Evolutionary conservation across 2,888 invertebrate species (phyloP), one percentile per base, ranked within the genome.

Genomic region (Adelphocoris suturalis): DNA sequence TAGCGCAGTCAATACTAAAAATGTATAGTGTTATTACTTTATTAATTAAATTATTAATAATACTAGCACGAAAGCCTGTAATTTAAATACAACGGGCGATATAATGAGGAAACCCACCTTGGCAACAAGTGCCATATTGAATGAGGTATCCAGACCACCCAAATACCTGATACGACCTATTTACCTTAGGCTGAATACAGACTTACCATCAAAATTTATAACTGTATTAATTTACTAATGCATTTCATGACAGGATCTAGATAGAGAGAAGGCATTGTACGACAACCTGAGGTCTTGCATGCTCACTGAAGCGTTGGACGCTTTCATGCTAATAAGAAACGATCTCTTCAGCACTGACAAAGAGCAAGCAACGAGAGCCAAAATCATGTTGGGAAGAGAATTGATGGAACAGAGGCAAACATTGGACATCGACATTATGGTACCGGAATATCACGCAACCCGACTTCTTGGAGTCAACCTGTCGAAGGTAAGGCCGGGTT

Each of bases 261-360:
- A 82, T 13, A 86, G 82, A 27, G 91, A 91, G 81, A 68, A 84
- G 47, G 82, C 85, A 13, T 19, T 90, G 16, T 90, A 90, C 48
- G 61, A 86, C 76, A 27, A 89, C 11, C 47, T 90, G 7, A 80
- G 86, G 47, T 82, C 85, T 52, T 48, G 37, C 23, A 89, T 85
- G 80, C 28, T 90, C 27, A 55, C 78, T 12, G 76, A 82, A 23
- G 89, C 84, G 0, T 19, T 91, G 28, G 55, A 86, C n/a, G 23
- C 37, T 46, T 55, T 80, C 57, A 82, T 57, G 52, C 55, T n/a
- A n/a, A 68, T 88, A n/a, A 61, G 90, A 28, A 80, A 28, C n/a
- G 78, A 90, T 9, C 76, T 91, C 4, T 87, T 47, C 14, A 23
- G 19, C 57, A 68, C 76, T 23, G 68, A 87, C 84, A 61, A 37